phyloP scores from a whole-genome alignment of 2,888 invertebrate genomes.

The Tetragonisca angustula region DNA sequence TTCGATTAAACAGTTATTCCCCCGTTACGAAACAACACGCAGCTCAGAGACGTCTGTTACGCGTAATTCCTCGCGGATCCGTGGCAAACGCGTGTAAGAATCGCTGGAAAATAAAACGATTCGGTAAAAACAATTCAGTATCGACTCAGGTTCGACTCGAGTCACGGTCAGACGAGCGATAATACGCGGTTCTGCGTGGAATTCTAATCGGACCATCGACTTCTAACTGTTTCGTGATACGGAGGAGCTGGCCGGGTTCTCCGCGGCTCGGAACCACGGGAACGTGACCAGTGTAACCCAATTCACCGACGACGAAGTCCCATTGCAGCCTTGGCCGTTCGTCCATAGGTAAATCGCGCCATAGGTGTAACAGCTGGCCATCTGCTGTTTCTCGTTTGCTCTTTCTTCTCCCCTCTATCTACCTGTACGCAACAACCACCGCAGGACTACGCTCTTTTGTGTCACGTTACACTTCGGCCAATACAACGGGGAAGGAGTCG shows the following conservation, averaged over 20 bases:
- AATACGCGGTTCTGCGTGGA: conserved; percentile 32
- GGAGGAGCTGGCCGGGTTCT: conserved; percentile 12
- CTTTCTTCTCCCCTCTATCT: conserved; percentile 17
- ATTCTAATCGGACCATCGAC: conserved; percentile 51
- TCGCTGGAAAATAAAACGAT: background rate
- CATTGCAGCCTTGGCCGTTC: conserved; percentile 26
- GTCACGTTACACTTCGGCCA: conserved; percentile 34
- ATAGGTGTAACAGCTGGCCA: conserved; percentile 50
- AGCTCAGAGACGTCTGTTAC: background rate
- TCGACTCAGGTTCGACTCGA: conserved; percentile 2
- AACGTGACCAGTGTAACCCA: conserved; percentile 53
- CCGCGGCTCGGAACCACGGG: conserved; percentile 9
- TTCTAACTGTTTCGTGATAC: conserved; percentile 40
- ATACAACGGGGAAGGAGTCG: background rate
- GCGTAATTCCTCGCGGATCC: background rate
- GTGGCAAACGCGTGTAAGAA: background rate
- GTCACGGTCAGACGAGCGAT: conserved; percentile 34
- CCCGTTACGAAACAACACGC: background rate
- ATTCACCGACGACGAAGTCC: conserved; percentile 30
- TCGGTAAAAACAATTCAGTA: background rate
- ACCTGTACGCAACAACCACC: conserved; percentile 20
- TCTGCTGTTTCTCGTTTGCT: conserved; percentile 48
- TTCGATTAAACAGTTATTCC: background rate
- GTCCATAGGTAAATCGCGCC: conserved; percentile 30
- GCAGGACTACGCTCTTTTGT: conserved; percentile 23